A percentile compares a stretch with the other conserved stretches of the same genome.
Evolutionary conservation across 1,140 invertebrate species (phyloP).

Genomic region (Palaemon carinicauda): DNA sequence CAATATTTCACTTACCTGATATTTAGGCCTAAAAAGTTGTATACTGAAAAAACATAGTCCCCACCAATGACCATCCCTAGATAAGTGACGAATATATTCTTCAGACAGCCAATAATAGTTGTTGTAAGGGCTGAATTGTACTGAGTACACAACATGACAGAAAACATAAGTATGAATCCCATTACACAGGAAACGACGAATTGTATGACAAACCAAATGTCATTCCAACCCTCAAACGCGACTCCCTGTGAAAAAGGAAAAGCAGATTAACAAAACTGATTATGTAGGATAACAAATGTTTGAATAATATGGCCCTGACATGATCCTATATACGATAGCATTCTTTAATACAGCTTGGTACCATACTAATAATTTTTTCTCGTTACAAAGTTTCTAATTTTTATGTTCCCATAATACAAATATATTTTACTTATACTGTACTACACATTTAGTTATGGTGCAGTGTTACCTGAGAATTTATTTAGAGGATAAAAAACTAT

Average conservation of each 20-base stretch:
- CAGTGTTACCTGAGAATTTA: too few species aligned
- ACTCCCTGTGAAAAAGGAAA: slow-evolving; percentile 64
- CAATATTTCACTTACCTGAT: slow-evolving; percentile 68
- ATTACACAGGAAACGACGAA: slow-evolving; percentile 93
- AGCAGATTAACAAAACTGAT: neutral
- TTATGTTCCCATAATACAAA: too few species aligned
- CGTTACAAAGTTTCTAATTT: too few species aligned
- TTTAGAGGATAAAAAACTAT: too few species aligned
- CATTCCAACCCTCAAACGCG: slow-evolving; percentile 77
- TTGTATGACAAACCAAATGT: slow-evolving; percentile 80
- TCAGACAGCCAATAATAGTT: slow-evolving; percentile 97
- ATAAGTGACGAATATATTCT: slow-evolving; percentile 90
- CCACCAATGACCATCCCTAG: slow-evolving; percentile 97
- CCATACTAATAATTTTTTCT: too few species aligned
- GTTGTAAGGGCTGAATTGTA: slow-evolving; percentile 98
- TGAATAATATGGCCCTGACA: too few species aligned
- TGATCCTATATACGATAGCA: too few species aligned
- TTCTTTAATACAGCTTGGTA: too few species aligned
- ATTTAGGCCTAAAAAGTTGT: slow-evolving; percentile 95
- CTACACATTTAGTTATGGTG: too few species aligned
- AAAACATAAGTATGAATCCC: slow-evolving; percentile 96
- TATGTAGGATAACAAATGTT: neutral
- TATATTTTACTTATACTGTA: too few species aligned
- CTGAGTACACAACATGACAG: slow-evolving; percentile 93
- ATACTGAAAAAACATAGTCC: slow-evolving; percentile 92